Base-by-base conservation (phyloP, 2,888 invertebrate genomes). In the Pachydiplax longipennis region DNA sequence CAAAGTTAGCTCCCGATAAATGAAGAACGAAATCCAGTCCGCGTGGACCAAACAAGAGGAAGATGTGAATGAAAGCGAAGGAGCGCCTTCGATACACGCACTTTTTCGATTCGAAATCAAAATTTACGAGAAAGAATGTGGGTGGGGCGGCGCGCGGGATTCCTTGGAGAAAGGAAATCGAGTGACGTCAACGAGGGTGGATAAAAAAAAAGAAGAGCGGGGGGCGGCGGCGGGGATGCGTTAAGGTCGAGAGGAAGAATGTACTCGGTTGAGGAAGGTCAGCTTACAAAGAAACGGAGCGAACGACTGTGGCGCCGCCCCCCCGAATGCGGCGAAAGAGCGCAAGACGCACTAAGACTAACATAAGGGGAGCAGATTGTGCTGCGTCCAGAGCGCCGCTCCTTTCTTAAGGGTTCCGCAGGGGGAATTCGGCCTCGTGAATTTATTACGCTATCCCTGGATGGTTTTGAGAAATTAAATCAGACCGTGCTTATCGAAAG, bases 221-320 rank as follows among this genome's bases (percentile, higher is more conserved):
- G 31, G 73, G 73, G 73, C 73, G 25, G 73, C 73, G 25, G 73
- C 73, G 31, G 25, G 31, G 73, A 25, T 73, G 73, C 73, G 73
- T n/a, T 73, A 73, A 73, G 73, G 73, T 73, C 73, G 73, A 31
- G 58, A 44, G 58, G 83, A 83, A 58, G 87, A 87, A 87, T 58
- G 53, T 53, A 22, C 58, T 58, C 37, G 58, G 87, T 87, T 87
- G 87, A 65, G 87, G 87, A 87, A 87, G 87, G 87, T 87, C 87
- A 87, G 87, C 87, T 61, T n/a, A 48, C 37, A n/a, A 87, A 87
- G 87, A 87, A 87, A 65, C 83, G 83, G 83, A 44, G 83, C 58
- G 12, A n/a, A 58, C 87, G 87, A 65, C n/a, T 61, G 58, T 37
- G 61, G 65, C 87, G 87, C 87, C 58, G 65, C 61, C 31, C 65